These are phyloP conservation scores for Galago senegalensis DNA, from an alignment of 2,797 vertebrate genomes.

Conservation along the genomic window DNA sequence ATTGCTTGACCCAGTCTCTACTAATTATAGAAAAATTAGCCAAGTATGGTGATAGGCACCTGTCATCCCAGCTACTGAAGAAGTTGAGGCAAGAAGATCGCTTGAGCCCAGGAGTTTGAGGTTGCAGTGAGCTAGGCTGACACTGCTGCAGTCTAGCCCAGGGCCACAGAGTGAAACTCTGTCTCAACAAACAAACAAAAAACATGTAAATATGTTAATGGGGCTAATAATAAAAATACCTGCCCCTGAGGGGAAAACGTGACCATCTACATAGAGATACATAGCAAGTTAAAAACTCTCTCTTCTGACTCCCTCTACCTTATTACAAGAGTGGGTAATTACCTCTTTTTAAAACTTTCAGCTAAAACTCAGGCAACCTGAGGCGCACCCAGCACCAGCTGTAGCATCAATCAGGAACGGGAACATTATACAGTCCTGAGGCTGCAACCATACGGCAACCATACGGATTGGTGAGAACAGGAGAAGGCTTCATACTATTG, in stretches of 20 bases:
- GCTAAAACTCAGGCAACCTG: background rate
- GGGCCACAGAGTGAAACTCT: too few relatives aligned
- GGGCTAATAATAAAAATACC: background rate
- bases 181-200: too few relatives aligned
- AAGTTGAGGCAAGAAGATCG: too few relatives aligned
- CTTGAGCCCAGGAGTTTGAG: too few relatives aligned
- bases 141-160: too few relatives aligned
- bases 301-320: background rate
- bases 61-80: too few relatives aligned
- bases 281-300: background rate
- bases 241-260: background rate
- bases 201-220: too few relatives aligned
- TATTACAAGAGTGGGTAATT: background rate
- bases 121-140: too few relatives aligned
- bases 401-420: background rate
- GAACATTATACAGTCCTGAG: fast-evolving
- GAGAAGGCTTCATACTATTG: fast-evolving
- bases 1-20: too few relatives aligned
- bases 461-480: fast-evolving
- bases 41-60: too few relatives aligned
- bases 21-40: too few relatives aligned
- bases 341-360: background rate
- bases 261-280: background rate
- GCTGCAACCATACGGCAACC: too few relatives aligned
- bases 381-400: background rate